phyloP scores from a whole-genome alignment of 2,888 invertebrate genomes.

The Cephus sareptanus region DNA sequence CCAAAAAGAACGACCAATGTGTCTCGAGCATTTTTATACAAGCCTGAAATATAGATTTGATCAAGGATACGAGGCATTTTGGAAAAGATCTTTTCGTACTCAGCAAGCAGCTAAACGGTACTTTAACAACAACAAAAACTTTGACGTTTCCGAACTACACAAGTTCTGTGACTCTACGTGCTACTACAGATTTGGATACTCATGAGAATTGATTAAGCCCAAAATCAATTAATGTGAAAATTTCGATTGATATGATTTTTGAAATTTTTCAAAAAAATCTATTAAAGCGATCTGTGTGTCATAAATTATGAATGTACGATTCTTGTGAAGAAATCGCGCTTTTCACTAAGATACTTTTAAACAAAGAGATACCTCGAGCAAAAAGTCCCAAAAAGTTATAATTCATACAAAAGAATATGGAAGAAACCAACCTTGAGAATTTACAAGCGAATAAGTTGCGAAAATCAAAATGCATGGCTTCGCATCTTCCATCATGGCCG shows the following conservation, averaged over 20 bases:
- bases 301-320: background rate
- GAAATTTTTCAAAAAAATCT: background rate
- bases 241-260: background rate
- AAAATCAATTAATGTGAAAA: background rate
- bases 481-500: slow-evolving; percentile 31
- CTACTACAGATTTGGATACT: slow-evolving; percentile 4
- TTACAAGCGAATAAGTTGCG: background rate
- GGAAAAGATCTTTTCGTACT: slow-evolving; percentile 7
- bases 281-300: background rate
- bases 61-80: slow-evolving; percentile 7
- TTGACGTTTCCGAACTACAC: background rate
- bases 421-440: background rate
- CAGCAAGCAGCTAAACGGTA: slow-evolving; percentile 7
- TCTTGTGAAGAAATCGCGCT: background rate
- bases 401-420: background rate
- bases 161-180: background rate
- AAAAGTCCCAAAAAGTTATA: background rate
- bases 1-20: slow-evolving; percentile 1
- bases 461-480: slow-evolving; percentile 33
- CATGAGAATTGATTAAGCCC: background rate
- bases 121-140: background rate
- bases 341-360: background rate
- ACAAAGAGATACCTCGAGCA: background rate
- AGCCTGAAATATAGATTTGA: slow-evolving; percentile 3
- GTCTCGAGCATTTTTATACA: slow-evolving; percentile 1